Evolutionary conservation across 2,797 vertebrate genomes (phyloP).

Genomic region (Euthynnus affinis): DNA sequence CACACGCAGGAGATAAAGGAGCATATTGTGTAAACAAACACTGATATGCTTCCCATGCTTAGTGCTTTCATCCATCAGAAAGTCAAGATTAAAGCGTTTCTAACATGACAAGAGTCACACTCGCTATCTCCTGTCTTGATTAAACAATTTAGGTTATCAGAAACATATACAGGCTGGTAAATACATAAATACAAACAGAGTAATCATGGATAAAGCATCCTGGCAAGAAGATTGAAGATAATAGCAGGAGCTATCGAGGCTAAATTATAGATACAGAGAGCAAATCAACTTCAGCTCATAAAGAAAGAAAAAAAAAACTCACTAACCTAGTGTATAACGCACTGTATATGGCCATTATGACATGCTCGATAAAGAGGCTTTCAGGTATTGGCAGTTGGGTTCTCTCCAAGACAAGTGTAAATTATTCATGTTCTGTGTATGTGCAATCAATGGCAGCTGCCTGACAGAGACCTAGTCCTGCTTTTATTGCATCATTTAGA

Average conservation of each 20-base stretch:
- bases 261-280: conserved; percentile 61
- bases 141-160: conserved; percentile 67
- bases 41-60: conserved; percentile 50
- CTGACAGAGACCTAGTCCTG: conserved; percentile 62
- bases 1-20: conserved; percentile 53
- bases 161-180: conserved; percentile 47
- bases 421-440: conserved; percentile 83
- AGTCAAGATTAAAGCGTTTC: conserved; percentile 55
- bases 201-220: conserved; percentile 55
- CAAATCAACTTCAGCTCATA: conserved; percentile 51
- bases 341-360: conserved; percentile 69
- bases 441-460: conserved; percentile 71
- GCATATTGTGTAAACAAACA: conserved; percentile 61
- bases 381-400: conserved; percentile 84
- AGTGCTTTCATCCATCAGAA: conserved; percentile 56
- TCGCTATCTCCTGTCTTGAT: conserved; percentile 55
- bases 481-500: conserved; percentile 66
- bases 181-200: conserved; percentile 54
- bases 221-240: conserved; percentile 61
- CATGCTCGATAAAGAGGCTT: conserved; percentile 79
- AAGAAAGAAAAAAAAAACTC: conserved; percentile 56
- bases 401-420: conserved; percentile 73
- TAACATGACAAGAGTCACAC: conserved; percentile 29
- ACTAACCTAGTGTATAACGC: conserved; percentile 31
- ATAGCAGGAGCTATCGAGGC: conserved; percentile 55